Percentiles rank a stretch among this genome's conserved stretches.
Conservation (phyloP, 2,888 invertebrate genomes). For the Drepana falcataria region DNA sequence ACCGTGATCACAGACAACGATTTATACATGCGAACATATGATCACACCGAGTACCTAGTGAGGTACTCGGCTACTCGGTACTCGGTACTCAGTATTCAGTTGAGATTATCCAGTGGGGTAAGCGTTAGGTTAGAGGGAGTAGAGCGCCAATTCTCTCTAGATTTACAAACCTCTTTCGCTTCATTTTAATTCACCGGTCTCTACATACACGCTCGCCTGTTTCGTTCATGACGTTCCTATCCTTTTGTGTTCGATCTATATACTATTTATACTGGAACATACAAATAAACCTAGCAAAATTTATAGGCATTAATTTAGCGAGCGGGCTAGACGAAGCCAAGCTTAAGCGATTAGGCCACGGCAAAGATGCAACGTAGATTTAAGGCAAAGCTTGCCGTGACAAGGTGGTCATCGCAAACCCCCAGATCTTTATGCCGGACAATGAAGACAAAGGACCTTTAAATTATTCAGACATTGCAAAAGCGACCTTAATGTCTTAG, state of each 20-base stretch:
- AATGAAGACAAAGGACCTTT: constrained; percentile 73
- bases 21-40: neutral
- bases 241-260: too few species aligned
- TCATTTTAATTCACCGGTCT: too few species aligned
- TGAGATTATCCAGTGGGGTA: too few species aligned
- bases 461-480: constrained; percentile 69
- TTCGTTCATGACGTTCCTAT: too few species aligned
- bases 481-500: constrained; percentile 60
- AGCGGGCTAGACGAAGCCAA: constrained; percentile 37
- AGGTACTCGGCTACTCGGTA: too few species aligned
- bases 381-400: constrained; percentile 70
- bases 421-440: constrained; percentile 69
- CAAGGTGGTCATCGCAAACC: constrained; percentile 77
- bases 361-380: constrained; percentile 76
- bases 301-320: constrained; percentile 68
- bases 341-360: constrained; percentile 68
- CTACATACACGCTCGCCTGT: too few species aligned
- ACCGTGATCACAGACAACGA: neutral
- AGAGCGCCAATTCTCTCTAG: too few species aligned
- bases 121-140: too few species aligned
- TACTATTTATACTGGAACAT: too few species aligned
- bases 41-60: too few species aligned
- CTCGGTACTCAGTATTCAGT: too few species aligned
- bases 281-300: constrained; percentile 36
- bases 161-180: too few species aligned